Base-by-base conservation (phyloP, 2,113 vertebrate species). In the Paraplagusia blochii region DNA sequence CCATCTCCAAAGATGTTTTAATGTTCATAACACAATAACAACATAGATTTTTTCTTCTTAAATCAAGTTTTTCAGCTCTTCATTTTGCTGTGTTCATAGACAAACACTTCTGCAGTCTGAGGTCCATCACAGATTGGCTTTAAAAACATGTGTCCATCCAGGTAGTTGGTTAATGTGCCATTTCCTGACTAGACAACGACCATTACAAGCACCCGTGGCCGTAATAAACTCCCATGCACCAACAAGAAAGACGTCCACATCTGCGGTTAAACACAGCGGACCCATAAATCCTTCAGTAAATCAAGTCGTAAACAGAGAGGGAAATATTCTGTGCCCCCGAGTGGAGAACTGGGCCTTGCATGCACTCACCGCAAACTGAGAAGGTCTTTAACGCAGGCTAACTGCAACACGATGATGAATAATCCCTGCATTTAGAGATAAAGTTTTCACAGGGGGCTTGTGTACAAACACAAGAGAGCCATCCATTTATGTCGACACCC, bases 171-270 rank as follows among this genome's bases (percentile, higher is more conserved):
- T 62, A 54, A 80, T 78, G 75, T 52, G 82, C 66, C 60, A 15
- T 72, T 82, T 74, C 69, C 78, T 72, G 64, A 55, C 79, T 56
- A 17, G 61, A 70, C 76, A 74, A 52, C 63, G 72, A 45, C 48
- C 58, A 82, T 87, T 82, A 87, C 74, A 78, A 72, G 74, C 60
- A 43, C 40, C 42, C 61, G 14, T 29, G 42, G 63, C 80, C 55
- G 64, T 84, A 87, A 90, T 88, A 76, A 88, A 80, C 75, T 79
- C 58, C 73, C 48, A 63, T 54, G 62, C 60, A 61, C 78, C 81
- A 81, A 78, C n/a, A 83, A 63, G 78, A 77, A 57, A 54, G 59
- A 34, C 58, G 22, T 29, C 63, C 60, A 67, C 66, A 56, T 61
- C 66, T 34, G 60, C 42, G 11, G 53, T 82, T 88, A 87, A 85